phyloP scores from a whole-genome alignment of 2,797 vertebrate species.

The Chromobotia macracanthus region DNA sequence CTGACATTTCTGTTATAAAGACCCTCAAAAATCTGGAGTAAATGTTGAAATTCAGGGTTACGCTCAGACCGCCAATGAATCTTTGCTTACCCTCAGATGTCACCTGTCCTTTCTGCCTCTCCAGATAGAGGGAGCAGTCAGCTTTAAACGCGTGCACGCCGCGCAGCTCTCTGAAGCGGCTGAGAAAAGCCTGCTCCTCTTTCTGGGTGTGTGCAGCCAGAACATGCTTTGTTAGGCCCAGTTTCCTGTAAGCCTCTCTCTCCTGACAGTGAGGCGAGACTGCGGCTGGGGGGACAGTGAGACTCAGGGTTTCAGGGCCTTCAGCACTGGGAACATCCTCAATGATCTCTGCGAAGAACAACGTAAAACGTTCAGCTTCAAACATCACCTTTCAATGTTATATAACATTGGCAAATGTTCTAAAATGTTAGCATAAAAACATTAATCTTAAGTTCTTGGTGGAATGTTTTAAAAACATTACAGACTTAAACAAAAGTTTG shows the following conservation, averaged over 20 bases:
- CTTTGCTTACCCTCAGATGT: constrained; percentile 62
- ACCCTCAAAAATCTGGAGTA: too few species aligned
- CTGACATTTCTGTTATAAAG: too few species aligned
- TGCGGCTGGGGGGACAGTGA: constrained; percentile 56
- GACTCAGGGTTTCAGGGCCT: constrained; percentile 75
- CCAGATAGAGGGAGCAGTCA: constrained; percentile 81
- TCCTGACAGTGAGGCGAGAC: constrained; percentile 75
- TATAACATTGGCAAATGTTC: too few species aligned
- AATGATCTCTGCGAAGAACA: constrained; percentile 79
- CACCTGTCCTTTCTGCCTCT: constrained; percentile 65
- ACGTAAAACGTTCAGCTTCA: not conserved
- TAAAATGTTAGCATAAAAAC: too few species aligned
- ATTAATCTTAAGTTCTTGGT: too few species aligned
- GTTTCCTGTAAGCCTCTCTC: constrained; percentile 84
- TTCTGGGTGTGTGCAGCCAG: constrained; percentile 93
- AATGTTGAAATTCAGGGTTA: too few species aligned
- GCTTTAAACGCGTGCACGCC: constrained; percentile 78
- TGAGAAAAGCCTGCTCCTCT: constrained; percentile 91
- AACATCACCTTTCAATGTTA: not conserved
- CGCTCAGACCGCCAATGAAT: not conserved
- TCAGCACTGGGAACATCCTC: constrained; percentile 80
- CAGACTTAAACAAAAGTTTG: too few species aligned
- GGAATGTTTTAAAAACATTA: constrained; percentile 48
- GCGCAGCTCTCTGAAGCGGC: constrained; percentile 82
- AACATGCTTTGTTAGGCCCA: constrained; percentile 92